phyloP scores from a whole-genome alignment of 2,797 vertebrate species.

The Alosa sapidissima region DNA sequence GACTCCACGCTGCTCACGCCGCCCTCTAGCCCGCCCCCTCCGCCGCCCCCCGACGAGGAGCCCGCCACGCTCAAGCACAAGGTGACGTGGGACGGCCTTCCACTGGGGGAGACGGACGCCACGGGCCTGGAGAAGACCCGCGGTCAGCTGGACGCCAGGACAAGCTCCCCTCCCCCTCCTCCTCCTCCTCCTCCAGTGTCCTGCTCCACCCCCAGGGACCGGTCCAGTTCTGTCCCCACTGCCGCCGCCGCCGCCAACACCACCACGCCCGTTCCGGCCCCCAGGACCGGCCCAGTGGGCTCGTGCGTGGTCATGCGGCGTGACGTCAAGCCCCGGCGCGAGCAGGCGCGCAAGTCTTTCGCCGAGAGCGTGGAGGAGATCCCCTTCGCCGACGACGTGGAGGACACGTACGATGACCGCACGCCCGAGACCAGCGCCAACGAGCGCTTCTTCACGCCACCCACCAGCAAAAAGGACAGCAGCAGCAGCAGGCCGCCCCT shows the following conservation, averaged over 20 bases:
- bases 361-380: slow-evolving; percentile 96
- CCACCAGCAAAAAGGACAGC: slow-evolving; percentile 76
- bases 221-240: background rate
- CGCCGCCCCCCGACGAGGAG: slow-evolving; percentile 89
- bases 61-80: slow-evolving; percentile 84
- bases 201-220: background rate
- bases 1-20: slow-evolving; percentile 95
- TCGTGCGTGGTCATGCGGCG: slow-evolving; percentile 69
- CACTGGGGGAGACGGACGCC: slow-evolving; percentile 50
- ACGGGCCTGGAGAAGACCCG: slow-evolving; percentile 56
- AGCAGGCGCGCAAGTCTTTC: slow-evolving; percentile 85
- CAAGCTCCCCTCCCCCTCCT: slow-evolving; percentile 41
- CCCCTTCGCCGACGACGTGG: slow-evolving; percentile 94
- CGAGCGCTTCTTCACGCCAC: slow-evolving; percentile 84
- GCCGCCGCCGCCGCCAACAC: background rate
- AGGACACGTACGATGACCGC: slow-evolving; percentile 87
- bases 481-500: slow-evolving; percentile 60
- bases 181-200: slow-evolving; percentile 30
- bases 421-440: slow-evolving; percentile 77
- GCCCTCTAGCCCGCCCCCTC: slow-evolving; percentile 92
- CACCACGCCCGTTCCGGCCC: slow-evolving; percentile 40
- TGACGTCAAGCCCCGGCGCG: slow-evolving; percentile 70
- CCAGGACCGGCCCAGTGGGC: slow-evolving; percentile 27
- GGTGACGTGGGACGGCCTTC: slow-evolving; percentile 76
- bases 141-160: slow-evolving; percentile 49